Evolutionary conservation across 2,113 vertebrate genomes (phyloP).

Genomic region (Procapra przewalskii): DNA sequence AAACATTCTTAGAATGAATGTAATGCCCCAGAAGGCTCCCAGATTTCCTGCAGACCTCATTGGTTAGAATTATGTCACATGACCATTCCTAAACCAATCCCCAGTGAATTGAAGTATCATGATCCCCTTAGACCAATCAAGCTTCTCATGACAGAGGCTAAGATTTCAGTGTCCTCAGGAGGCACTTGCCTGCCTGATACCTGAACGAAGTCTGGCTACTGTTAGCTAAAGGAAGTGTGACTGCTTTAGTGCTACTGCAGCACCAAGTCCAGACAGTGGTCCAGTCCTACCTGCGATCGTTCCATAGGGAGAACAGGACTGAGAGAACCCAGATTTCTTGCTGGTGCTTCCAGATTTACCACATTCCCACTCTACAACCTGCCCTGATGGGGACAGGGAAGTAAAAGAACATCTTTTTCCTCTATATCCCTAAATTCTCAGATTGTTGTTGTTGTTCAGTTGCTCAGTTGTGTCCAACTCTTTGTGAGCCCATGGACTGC

Average conservation of each 20-base stretch:
- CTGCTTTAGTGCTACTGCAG: neutral
- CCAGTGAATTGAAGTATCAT: neutral
- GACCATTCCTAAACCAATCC: neutral
- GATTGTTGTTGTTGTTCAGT: neutral
- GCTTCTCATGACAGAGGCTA: neutral
- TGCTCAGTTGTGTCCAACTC: neutral
- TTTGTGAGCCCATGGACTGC: neutral
- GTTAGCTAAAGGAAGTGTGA: neutral
- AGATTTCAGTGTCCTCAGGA: neutral
- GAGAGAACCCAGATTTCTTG: neutral
- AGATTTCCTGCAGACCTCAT: neutral
- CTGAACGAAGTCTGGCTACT: neutral
- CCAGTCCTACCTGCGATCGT: neutral
- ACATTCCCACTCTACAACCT: neutral
- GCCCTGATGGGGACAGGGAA: neutral
- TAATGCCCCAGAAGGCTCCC: neutral
- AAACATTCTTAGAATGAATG: neutral
- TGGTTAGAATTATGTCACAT: slow-evolving; percentile 13
- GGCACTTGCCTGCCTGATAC: neutral
- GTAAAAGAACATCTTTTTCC: neutral
- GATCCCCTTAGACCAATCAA: neutral
- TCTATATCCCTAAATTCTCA: neutral
- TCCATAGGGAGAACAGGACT: neutral
- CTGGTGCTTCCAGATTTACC: neutral
- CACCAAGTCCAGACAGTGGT: neutral